These are phyloP conservation scores for Stigmatopora argus DNA, from an alignment of 2,113 vertebrate species.

Conservation along the genomic window DNA sequence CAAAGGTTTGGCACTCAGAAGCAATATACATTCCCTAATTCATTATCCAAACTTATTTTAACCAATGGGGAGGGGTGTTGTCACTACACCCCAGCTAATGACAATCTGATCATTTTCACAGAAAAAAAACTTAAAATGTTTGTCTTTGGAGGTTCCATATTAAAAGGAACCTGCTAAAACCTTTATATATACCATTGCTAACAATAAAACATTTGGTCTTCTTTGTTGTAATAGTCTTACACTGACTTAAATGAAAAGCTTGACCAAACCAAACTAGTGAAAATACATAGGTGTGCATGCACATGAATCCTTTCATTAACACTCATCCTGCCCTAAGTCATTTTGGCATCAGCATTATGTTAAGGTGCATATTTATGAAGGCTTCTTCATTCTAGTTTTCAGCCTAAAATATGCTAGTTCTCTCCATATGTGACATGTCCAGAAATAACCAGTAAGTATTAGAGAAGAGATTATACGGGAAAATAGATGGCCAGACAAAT, in stretches of 20 bases:
- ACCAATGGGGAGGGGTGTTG: too few species aligned
- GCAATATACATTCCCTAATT: too few species aligned
- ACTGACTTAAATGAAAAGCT: not conserved
- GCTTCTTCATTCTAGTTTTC: conserved; percentile 32
- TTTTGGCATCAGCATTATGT: conserved; percentile 23
- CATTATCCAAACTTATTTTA: too few species aligned
- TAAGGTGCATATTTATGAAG: conserved; percentile 21
- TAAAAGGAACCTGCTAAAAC: not conserved
- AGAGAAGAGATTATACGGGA: conserved; percentile 43
- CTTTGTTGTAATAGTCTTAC: not conserved
- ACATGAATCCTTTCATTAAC: conserved; percentile 41
- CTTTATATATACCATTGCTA: too few species aligned
- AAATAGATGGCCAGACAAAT: conserved; percentile 38
- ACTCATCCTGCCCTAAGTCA: conserved; percentile 41
- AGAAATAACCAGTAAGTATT: conserved; percentile 39
- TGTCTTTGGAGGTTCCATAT: not conserved
- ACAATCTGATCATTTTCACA: not conserved
- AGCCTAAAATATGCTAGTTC: conserved; percentile 35
- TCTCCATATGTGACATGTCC: conserved; percentile 25
- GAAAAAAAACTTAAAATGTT: too few species aligned
- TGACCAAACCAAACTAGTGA: not conserved
- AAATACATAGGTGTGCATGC: not conserved
- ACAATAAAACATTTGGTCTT: too few species aligned
- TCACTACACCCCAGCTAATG: too few species aligned
- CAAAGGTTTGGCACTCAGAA: too few species aligned